A percentile compares a stretch with the other conserved stretches of the same genome.
phyloP scores from a whole-genome alignment of 2,113 vertebrate genomes.

The Notothenia coriiceps region DNA sequence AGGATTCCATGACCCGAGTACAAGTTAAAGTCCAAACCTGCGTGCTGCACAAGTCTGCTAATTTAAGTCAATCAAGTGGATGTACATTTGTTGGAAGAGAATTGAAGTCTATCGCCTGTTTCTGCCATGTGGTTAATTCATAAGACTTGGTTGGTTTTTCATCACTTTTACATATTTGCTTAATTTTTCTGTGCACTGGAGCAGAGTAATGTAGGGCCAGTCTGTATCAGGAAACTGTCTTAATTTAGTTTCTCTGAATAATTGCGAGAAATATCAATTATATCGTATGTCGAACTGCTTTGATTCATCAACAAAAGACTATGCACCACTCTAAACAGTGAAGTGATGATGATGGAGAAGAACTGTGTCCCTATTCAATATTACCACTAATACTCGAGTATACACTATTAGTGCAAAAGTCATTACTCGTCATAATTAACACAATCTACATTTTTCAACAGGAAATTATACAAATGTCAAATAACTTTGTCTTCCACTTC shows the following conservation, averaged over 20 bases:
- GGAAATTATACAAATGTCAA: background rate
- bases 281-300: conserved; percentile 12
- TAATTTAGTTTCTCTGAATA: conserved; percentile 18
- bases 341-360: background rate
- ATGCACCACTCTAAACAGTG: background rate
- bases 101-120: conserved; percentile 4
- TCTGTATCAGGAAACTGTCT: conserved; percentile 7
- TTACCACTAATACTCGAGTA: too few relatives aligned
- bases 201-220: conserved; percentile 27
- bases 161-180: conserved; percentile 49
- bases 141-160: conserved; percentile 33
- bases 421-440: background rate
- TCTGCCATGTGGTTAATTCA: conserved; percentile 25
- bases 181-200: conserved; percentile 30
- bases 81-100: conserved; percentile 2
- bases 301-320: background rate
- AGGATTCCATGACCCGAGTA: conserved; percentile 31
- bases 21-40: conserved; percentile 28
- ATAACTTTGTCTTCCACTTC: too few relatives aligned
- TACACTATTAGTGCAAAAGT: background rate
- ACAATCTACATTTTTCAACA: background rate
- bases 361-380: background rate
- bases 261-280: conserved; percentile 22
- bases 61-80: conserved; percentile 38
- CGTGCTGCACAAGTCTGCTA: conserved; percentile 21